These are phyloP conservation scores for Daboia siamensis DNA, from an alignment of 2,113 vertebrate species.

Conservation along the genomic window DNA sequence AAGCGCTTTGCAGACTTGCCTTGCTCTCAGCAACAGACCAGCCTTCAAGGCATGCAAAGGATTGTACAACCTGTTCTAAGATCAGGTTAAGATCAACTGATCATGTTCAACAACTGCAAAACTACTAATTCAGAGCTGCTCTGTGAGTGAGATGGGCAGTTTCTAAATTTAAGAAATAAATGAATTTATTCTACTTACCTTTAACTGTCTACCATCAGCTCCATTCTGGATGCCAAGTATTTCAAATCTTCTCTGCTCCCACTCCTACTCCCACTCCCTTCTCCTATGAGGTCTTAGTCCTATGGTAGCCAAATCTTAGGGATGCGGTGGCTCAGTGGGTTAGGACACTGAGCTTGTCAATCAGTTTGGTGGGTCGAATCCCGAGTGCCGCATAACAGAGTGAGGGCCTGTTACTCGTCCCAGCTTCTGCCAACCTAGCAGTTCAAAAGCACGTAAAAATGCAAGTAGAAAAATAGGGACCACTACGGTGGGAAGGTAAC, in stretches of 20 bases:
- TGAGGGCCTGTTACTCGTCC: too few species aligned
- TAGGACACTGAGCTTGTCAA: too few species aligned
- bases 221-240: background rate
- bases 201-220: background rate
- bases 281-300: background rate
- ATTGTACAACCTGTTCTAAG: background rate
- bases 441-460: too few species aligned
- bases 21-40: background rate
- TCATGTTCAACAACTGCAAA: background rate
- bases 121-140: background rate
- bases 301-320: background rate
- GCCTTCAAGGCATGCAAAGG: background rate
- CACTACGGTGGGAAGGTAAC: too few species aligned
- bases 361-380: too few species aligned
- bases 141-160: background rate
- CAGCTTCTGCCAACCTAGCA: too few species aligned
- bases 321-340: too few species aligned
- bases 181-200: background rate
- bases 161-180: background rate
- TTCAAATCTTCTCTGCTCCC: background rate
- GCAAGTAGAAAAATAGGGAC: too few species aligned
- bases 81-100: background rate
- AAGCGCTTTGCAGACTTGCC: background rate
- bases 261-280: background rate
- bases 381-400: too few species aligned